phyloP scores from a whole-genome alignment of 2,888 invertebrate genomes.

The Sphinx pinastri region DNA sequence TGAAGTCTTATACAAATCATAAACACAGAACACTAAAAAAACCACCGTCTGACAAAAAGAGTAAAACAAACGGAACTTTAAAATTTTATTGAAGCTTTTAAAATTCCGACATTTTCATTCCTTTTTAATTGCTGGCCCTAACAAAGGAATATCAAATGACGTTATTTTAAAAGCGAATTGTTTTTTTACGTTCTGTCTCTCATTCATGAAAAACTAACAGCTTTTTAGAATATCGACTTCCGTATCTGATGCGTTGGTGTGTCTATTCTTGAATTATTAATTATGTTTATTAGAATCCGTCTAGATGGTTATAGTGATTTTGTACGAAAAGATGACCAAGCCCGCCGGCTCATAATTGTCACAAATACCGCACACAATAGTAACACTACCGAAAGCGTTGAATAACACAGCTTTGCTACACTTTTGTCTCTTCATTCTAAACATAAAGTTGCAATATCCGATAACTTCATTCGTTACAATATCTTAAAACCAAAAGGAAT shows the following conservation, averaged over 20 bases:
- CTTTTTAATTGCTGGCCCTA: conserved; percentile 66
- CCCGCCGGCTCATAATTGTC: no score
- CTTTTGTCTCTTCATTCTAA: no score
- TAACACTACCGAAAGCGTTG: no score
- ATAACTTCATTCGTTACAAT: no score
- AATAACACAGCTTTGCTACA: no score
- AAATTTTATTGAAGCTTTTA: conserved; percentile 46
- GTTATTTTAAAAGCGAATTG: conserved; percentile 55
- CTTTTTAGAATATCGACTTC: conserved; percentile 21
- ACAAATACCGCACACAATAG: no score
- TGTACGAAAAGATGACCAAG: no score
- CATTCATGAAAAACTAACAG: conserved; percentile 37
- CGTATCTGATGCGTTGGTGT: background rate
- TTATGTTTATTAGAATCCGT: no score
- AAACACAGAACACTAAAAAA: conserved; percentile 1
- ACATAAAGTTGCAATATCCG: no score
- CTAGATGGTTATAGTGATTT: no score
- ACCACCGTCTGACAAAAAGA: background rate
- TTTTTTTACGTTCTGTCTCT: conserved; percentile 45
- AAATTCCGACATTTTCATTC: conserved; percentile 54
- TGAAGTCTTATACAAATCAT: background rate
- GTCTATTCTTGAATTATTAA: background rate
- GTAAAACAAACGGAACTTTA: conserved; percentile 4
- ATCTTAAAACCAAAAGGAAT: no score
- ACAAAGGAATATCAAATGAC: conserved; percentile 66